Percentiles rank a stretch among this genome's conserved stretches.
Evolutionary conservation across 2,888 invertebrate genomes (phyloP).

Genomic region (Drosophila emarginata): DNA sequence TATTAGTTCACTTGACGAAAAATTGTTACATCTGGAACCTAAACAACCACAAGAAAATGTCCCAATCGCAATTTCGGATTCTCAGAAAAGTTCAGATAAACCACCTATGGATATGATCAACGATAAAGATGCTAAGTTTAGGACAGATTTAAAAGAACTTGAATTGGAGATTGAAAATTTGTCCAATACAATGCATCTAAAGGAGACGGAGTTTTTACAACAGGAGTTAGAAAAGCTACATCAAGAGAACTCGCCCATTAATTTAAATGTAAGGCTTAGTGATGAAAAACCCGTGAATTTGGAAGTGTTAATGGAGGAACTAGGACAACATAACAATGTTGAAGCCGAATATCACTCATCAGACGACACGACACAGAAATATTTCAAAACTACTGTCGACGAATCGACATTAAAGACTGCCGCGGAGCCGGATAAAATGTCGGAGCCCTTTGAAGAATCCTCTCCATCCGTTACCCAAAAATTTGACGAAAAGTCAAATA

Average conservation of each 20-base stretch:
- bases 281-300: background rate
- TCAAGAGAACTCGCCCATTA: background rate
- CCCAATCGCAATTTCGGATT: background rate
- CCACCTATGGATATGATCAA: background rate
- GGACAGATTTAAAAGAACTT: conserved; percentile 7
- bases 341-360: background rate
- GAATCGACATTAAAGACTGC: too few relatives aligned
- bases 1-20: background rate
- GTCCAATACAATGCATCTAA: conserved; percentile 17
- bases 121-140: background rate
- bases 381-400: background rate
- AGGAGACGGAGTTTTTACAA: conserved; percentile 3
- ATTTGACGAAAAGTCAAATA: background rate
- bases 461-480: background rate
- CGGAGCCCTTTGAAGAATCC: background rate
- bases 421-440: background rate
- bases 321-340: background rate
- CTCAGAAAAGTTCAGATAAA: background rate
- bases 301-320: background rate
- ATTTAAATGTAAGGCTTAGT: background rate
- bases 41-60: background rate
- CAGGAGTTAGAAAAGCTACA: background rate
- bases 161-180: conserved; percentile 8
- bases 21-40: background rate
- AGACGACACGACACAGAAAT: too few relatives aligned